phyloP scores from a whole-genome alignment of 1,140 invertebrate species.

The Subanguina moxae region DNA sequence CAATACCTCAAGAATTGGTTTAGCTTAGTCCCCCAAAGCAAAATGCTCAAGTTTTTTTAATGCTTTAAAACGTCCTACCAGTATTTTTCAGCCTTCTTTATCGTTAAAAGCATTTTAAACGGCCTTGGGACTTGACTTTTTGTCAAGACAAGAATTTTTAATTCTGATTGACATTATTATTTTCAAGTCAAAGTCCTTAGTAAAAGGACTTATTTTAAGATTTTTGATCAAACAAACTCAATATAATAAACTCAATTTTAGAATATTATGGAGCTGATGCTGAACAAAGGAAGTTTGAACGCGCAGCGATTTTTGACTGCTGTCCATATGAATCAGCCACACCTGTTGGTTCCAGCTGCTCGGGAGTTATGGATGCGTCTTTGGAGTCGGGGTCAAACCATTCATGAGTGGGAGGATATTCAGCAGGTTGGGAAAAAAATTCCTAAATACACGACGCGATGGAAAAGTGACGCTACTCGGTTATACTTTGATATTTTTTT shows the following conservation, averaged over 20 bases:
- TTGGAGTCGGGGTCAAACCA: slow-evolving; percentile 42
- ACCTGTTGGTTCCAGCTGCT: slow-evolving; percentile 57
- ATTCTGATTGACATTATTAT: too few species aligned
- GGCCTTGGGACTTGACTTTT: too few species aligned
- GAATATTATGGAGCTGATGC: slow-evolving; percentile 49
- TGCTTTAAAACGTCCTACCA: too few species aligned
- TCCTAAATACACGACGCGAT: background rate
- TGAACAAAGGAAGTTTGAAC: slow-evolving; percentile 58
- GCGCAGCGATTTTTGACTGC: slow-evolving; percentile 61
- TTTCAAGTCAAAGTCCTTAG: too few species aligned
- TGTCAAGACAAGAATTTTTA: too few species aligned
- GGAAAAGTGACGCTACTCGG: background rate
- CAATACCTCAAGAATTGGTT: too few species aligned
- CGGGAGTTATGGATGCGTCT: slow-evolving; percentile 60
- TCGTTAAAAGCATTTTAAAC: too few species aligned
- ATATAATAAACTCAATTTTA: slow-evolving; percentile 10
- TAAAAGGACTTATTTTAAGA: background rate
- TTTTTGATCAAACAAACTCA: background rate
- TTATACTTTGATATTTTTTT: too few species aligned
- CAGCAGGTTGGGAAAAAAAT: slow-evolving; percentile 13
- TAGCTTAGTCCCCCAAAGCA: too few species aligned
- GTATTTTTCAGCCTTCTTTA: too few species aligned
- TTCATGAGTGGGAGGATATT: slow-evolving; percentile 18
- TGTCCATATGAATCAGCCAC: slow-evolving; percentile 55
- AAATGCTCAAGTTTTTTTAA: too few species aligned